These are phyloP conservation scores for Helogale parvula DNA, from an alignment of 2,113 vertebrate species.

Conservation along the genomic window DNA sequence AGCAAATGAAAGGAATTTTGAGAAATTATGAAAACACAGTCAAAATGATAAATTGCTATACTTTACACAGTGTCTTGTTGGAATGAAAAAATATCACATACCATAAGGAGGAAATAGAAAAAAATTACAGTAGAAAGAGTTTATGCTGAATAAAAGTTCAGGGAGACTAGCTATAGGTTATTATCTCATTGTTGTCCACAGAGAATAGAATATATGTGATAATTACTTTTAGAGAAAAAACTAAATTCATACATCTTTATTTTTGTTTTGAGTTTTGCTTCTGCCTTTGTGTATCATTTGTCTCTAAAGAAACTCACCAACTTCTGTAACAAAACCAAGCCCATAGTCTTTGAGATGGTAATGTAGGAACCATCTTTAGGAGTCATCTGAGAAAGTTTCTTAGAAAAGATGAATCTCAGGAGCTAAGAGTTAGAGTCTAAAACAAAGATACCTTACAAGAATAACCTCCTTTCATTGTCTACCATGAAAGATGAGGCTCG, in stretches of 20 bases:
- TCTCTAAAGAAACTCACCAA: background rate
- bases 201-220: background rate
- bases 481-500: background rate
- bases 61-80: background rate
- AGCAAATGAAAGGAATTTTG: background rate
- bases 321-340: background rate
- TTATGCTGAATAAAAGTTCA: constrained; percentile 5
- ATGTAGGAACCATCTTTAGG: background rate
- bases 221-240: constrained; percentile 3
- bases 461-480: background rate
- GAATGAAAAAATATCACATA: background rate
- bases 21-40: constrained; percentile 50
- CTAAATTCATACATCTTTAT: background rate
- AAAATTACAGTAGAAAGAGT: background rate
- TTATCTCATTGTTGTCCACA: constrained; percentile 12
- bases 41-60: constrained; percentile 60
- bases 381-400: background rate
- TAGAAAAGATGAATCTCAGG: background rate
- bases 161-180: background rate
- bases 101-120: background rate
- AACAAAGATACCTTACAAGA: background rate
- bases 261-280: background rate
- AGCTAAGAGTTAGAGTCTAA: background rate
- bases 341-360: background rate
- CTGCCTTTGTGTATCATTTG: background rate